phyloP scores from a whole-genome alignment of 1,140 invertebrate genomes.

The Akabosia matsudoensis region DNA sequence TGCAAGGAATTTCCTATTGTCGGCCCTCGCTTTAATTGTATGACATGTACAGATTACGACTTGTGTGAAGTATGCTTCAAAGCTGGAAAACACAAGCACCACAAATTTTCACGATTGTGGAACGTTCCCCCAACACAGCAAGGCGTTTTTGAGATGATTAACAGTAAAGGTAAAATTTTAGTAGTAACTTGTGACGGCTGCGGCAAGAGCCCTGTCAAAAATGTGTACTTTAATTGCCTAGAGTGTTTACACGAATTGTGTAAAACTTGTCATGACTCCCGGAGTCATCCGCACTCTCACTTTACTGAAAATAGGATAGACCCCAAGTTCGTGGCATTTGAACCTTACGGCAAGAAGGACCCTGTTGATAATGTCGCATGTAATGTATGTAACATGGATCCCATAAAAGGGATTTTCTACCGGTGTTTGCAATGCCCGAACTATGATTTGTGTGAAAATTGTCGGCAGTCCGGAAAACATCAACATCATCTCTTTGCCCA shows the following conservation, averaged over 20 bases:
- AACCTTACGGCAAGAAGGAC: neutral
- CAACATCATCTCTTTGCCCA: neutral
- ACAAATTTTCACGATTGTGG: neutral
- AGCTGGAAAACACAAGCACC: neutral
- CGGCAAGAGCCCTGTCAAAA: neutral
- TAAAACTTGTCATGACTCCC: no score
- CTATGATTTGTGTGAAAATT: neutral
- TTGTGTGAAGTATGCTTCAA: neutral
- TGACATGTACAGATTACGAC: neutral
- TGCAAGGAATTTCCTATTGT: neutral
- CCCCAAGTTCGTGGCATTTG: neutral
- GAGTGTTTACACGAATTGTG: no score
- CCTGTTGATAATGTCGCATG: neutral
- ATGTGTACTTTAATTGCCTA: neutral
- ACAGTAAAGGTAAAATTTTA: no score
- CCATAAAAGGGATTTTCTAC: neutral
- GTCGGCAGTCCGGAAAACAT: neutral
- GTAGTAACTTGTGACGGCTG: neutral
- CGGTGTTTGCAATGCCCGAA: neutral
- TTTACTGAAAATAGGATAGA: neutral
- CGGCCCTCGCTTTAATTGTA: neutral
- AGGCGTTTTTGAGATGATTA: neutral
- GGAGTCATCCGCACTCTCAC: neutral
- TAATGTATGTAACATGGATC: neutral
- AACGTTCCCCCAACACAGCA: neutral